phyloP scores from a whole-genome alignment of 2,113 vertebrate species.

The Dromas ardeola region DNA sequence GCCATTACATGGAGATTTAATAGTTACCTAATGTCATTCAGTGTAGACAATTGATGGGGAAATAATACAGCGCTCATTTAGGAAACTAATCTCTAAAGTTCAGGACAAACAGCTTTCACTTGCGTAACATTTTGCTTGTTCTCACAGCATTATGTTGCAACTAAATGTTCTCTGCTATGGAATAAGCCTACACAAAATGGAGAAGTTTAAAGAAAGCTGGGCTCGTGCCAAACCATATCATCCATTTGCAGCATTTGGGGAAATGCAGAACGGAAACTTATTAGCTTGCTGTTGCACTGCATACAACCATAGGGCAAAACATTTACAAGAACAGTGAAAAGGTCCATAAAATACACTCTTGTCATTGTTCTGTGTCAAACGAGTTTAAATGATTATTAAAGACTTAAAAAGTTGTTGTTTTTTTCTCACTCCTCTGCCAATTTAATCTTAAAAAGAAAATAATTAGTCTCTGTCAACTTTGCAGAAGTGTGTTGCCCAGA shows the following conservation, averaged over 20 bases:
- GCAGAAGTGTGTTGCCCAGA: neutral
- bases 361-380: neutral
- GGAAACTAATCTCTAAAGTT: conserved; percentile 68
- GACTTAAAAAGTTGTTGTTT: neutral
- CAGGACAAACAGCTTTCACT: conserved; percentile 69
- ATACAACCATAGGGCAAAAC: neutral
- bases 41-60: conserved; percentile 49
- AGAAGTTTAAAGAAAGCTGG: conserved; percentile 63
- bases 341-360: conserved; percentile 4
- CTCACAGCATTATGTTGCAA: conserved; percentile 64
- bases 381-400: neutral
- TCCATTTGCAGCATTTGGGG: conserved; percentile 59
- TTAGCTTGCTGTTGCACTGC: neutral
- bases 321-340: conserved; percentile 36
- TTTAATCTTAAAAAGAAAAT: neutral
- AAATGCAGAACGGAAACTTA: conserved; percentile 52
- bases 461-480: neutral
- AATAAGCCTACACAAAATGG: conserved; percentile 63
- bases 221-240: conserved; percentile 57
- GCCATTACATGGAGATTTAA: conserved; percentile 12
- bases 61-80: conserved; percentile 68
- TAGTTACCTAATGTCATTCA: conserved; percentile 61
- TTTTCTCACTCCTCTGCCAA: neutral
- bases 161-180: conserved; percentile 65
- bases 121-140: conserved; percentile 55